Base-by-base conservation (phyloP, 1,140 invertebrate species). In the Drosophila lacteicornis region DNA sequence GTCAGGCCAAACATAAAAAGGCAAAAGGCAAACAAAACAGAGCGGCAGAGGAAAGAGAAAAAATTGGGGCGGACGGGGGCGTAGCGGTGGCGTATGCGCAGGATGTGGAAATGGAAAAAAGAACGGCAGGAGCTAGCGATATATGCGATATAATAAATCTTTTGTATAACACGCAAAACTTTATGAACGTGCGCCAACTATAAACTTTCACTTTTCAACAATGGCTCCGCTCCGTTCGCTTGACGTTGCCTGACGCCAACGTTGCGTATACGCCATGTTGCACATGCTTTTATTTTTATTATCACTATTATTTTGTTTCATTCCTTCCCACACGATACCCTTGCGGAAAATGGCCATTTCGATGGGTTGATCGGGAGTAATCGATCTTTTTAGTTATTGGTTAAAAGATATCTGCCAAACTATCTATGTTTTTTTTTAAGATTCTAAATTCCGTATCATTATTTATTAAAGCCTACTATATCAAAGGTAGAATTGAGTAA, bases 91-190 rank as follows among this genome's bases (percentile, higher is more conserved):
- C 15, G 43, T 43, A 43, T 51, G 59, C 63, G 40, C 57, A 46
- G 71, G 69, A 74, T 73, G 68, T 47, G 55, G 47, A 75, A 62
- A 66, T 73, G 82, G 61, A 58, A 84, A 76, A 73, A 63, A 59
- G 49, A 80, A 61, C 61, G 50, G 59, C 76, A 83, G 73, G 71
- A 80, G 78, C 76, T 71, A 80, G 76, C 82, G 78, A 85, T 85
- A 85, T 85, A 74, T 85, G 82, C 82, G 82, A 85, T 85, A 85
- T 85, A 85, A 85, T 85, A 85, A 85, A 85, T 85, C 82, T 85
- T 85, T 85, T 80, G 82, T 85, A 85, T 81, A 85, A 85, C 82
- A 85, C 82, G 82, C 82, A 85, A 85, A 85, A 85, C 82, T 85
- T 85, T 85, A 79, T 85, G 82, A 85, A 85, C 82, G 82, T 85